Evolutionary conservation across 2,888 invertebrate species (phyloP), one percentile per base, ranked within the genome.

Genomic region (Abscondita cerata): DNA sequence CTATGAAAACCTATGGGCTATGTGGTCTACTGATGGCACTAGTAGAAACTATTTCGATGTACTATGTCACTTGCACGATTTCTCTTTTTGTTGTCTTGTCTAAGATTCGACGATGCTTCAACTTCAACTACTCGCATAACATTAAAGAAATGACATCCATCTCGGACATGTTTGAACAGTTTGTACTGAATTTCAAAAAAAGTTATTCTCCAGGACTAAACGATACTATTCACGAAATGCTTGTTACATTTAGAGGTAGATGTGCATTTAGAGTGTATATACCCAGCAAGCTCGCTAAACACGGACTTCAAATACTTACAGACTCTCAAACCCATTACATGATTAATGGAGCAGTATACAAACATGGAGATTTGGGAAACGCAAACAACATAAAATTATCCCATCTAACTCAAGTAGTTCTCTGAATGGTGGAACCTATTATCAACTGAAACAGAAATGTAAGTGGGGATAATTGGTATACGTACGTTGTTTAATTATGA

Each of bases 51-150:
- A 31, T 31, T 31, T 46, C 44, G 54, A 16, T 46, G 18, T 31
- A 52, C 51, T 19, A 58, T 31, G 41, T 25, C 50, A 12, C 41
- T 57, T 15, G 51, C 40, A 31, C 58, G 33, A 19, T 58, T 58
- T 41, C 15, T 33, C 11, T 58, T 58, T 52, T 46, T 58, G 18
- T 51, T 56, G 13, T 12, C 52, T 9, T 53, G 51, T 56, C 46
- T 56, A 16, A 20, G 55, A 13, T 52, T 61, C 16, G 56, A 61
- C 36, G 31, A 34, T 34, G 46, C 19, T 44, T 9, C 8, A n/a
- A 53, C 52, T 9, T 6, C 6, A 31, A 31, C 31, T 6, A 9
- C 9, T 31, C 31, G 31, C 31, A 31, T 31, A 31, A 31, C 4
- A 31, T 31, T 31, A 31, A 31, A 31, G 9, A 31, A 31, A 31